Evolutionary conservation across 2,888 invertebrate genomes (phyloP).

Genomic region (Keiferia lycopersicella): DNA sequence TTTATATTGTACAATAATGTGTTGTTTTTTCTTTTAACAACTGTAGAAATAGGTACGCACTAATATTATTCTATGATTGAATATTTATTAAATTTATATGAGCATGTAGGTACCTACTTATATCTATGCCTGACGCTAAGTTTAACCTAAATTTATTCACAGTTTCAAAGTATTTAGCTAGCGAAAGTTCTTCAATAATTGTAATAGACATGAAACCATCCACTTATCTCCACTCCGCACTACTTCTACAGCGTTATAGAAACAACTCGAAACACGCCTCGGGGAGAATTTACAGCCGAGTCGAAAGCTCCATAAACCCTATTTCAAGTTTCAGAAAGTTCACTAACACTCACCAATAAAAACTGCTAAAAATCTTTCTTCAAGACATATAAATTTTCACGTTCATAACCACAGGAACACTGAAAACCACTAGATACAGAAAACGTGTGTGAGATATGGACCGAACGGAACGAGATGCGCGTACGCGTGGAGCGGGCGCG

Average conservation of each 20-base stretch:
- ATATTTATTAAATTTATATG: not conserved
- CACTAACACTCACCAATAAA: not conserved
- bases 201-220: not conserved
- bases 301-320: conserved; percentile 6
- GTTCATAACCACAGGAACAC: not conserved
- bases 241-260: not conserved
- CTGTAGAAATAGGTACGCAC: too few relatives aligned
- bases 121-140: not conserved
- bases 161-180: too few relatives aligned
- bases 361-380: not conserved
- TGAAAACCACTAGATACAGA: not conserved
- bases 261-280: not conserved
- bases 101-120: too few relatives aligned
- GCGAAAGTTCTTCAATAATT: conserved; percentile 12
- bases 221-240: not conserved
- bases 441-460: not conserved
- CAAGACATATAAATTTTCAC: not conserved
- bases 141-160: not conserved
- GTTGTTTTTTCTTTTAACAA: too few relatives aligned
- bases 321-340: not conserved
- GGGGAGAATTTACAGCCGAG: not conserved
- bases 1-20: too few relatives aligned
- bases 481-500: conserved; percentile 41
- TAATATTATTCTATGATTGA: too few relatives aligned
- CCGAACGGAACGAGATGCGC: conserved; percentile 29